Percentiles rank a stretch among this genome's conserved stretches.
Evolutionary conservation across 1,140 invertebrate genomes (phyloP).

Genomic region (Drosophila sproati): DNA sequence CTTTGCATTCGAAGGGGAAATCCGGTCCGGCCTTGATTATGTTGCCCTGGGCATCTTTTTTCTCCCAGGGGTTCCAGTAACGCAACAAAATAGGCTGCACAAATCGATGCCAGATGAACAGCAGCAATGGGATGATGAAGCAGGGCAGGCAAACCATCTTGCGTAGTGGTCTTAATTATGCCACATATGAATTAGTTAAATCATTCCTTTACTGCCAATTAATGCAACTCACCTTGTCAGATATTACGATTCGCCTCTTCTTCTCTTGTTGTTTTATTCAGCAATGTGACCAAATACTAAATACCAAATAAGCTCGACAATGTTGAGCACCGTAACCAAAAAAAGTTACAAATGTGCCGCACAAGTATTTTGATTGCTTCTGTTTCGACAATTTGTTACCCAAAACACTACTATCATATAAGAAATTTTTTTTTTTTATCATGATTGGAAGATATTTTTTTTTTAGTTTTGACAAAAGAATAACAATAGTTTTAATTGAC

Average conservation of each 20-base stretch:
- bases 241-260: background rate
- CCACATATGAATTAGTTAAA: background rate
- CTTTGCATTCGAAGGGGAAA: conserved; percentile 87
- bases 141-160: conserved; percentile 92
- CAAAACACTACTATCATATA: no score
- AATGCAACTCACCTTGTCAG: conserved; percentile 37
- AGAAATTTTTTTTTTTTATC: no score
- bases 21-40: conserved; percentile 85
- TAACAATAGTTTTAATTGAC: no score
- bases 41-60: conserved; percentile 86
- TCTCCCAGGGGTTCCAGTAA: conserved; percentile 91
- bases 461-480: no score
- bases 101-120: conserved; percentile 91
- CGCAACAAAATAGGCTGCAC: conserved; percentile 89
- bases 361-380: background rate
- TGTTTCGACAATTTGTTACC: background rate
- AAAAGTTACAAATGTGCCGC: background rate
- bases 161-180: background rate
- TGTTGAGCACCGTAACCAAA: background rate
- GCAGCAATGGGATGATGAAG: conserved; percentile 90
- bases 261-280: background rate
- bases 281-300: conserved; percentile 19
- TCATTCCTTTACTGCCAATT: background rate
- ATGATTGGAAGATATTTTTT: no score
- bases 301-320: background rate